These are phyloP conservation scores for Oryzaephilus surinamensis DNA, from an alignment of 1,140 invertebrate species.

Conservation along the genomic window DNA sequence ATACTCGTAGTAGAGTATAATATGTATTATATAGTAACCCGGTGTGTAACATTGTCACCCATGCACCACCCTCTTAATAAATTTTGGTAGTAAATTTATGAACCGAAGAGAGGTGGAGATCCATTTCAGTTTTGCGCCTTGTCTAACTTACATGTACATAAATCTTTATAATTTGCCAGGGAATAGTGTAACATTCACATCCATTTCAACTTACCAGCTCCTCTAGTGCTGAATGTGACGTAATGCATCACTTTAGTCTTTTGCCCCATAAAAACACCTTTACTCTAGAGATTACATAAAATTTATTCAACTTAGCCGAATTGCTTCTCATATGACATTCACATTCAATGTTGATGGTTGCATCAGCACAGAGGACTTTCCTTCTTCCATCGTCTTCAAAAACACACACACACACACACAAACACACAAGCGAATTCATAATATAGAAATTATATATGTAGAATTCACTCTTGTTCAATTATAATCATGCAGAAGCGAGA, in stretches of 20 bases:
- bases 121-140: slow-evolving; percentile 15
- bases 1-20: no score
- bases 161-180: slow-evolving; percentile 23
- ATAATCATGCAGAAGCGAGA: no score
- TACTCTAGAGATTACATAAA: slow-evolving; percentile 14
- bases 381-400: no score
- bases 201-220: slow-evolving; percentile 17
- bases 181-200: slow-evolving; percentile 20
- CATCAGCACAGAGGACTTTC: no score
- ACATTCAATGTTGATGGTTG: no score
- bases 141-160: slow-evolving; percentile 21
- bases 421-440: no score
- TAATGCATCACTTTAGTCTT: slow-evolving; percentile 17
- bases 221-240: slow-evolving; percentile 18
- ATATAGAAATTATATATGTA: no score
- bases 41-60: slow-evolving; percentile 19
- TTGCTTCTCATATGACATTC: no score
- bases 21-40: no score
- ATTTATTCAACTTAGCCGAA: slow-evolving; percentile 20
- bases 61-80: slow-evolving; percentile 25
- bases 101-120: slow-evolving; percentile 11
- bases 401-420: no score
- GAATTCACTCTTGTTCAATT: no score
- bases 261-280: slow-evolving; percentile 20
- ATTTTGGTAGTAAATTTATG: slow-evolving; percentile 24